Evolutionary conservation across 2,797 vertebrate genomes (phyloP), one percentile per base, ranked within the genome.

Genomic region (Anomalospiza imberbis): DNA sequence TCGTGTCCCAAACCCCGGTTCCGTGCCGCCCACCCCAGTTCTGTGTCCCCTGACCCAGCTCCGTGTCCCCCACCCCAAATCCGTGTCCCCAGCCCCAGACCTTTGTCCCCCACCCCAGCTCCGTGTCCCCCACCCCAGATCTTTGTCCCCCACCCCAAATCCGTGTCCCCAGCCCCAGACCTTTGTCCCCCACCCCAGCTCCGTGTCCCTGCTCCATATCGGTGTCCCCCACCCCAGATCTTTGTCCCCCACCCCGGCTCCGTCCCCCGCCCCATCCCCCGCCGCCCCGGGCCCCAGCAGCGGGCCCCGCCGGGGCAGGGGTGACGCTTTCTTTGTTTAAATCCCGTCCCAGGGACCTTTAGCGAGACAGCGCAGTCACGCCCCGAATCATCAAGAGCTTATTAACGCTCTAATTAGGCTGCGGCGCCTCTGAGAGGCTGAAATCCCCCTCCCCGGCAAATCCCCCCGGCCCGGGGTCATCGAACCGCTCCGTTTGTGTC

Each of bases 321-420:
- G n/a, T 17, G 67, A 29, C 10, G 12, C 8, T 60, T 84, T 63
- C 88, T 94, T 90, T 96, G 92, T 91, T 63, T 51, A 45, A 91
- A 63, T 65, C 62, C 61, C 21, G 5, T 77, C 65, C 19, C 44
- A 19, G 19, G 44, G 44, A 20, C 36, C n/a, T 70, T 58, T 77
- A 10, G 22, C 47, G n/a, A 85, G 60, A 62, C 88, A 44, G 50
- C 17, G 17, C 71, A 20, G 76, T 57, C 74, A 42, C 63, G 79
- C 73, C 88, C 91, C 60, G 57, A 65, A 70, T 50, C 81, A 89
- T 94, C 81, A 96, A 84, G 73, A 75, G 38, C 81, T 92, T 42
- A 94, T 93, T 86, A 95, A 93, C 40, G 58, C 42, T 68, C 84
- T 92, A 91, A 93, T 93, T 86, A 92, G 81, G 62, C 84, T 89